Base-by-base conservation (phyloP, 2,888 invertebrate species). In the Aphelenchoides bicaudatus region DNA sequence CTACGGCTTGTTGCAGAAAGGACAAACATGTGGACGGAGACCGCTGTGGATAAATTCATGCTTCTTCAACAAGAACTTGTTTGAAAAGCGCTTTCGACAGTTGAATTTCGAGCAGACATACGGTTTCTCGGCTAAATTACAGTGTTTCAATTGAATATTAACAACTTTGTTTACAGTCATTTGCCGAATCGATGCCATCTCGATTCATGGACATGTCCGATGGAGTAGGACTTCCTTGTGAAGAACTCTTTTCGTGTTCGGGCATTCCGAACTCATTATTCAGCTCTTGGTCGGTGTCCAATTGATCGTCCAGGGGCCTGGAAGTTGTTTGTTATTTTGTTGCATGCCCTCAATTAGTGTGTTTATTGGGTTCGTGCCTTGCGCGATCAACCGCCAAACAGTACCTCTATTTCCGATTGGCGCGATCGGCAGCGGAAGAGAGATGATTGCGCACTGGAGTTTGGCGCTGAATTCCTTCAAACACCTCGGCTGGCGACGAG, bases 21-120 rank as follows among this genome's bases (percentile, higher is more conserved):
- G 75, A 58, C 78, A 78, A n/a, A 66, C 59, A 57, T 78, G 78
- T 27, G 78, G 78, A 29, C 75, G 63, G 16, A 74, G 69, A 19
- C 78, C 78, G 19, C 77, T 79, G 60, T 78, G 78, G 53, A 78
- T 78, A 65, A 79, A 78, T 61, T 70, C 68, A 62, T 78, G 78
- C 63, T 78, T 78, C 57, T 78, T 78, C 21, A 78, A 64, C 27
- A 78, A 63, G 54, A 78, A 78, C 51, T 78, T 78, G 70, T 78
- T 78, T 34, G 75, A 72, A 61, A 78, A 78, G 6, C 74, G 63
- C 57, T 78, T 78, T 4, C 65, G 54, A 51, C 78, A 78, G 58
- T 76, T 75, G 38, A 65, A 58, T 48, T 74, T 71, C 23, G 62
- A 56, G 39, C 78, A 78, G 4, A 64, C 59, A 62, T 70, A 75